Evolutionary conservation across 2,888 invertebrate genomes (phyloP).

Genomic region (Stramonita haemastoma): DNA sequence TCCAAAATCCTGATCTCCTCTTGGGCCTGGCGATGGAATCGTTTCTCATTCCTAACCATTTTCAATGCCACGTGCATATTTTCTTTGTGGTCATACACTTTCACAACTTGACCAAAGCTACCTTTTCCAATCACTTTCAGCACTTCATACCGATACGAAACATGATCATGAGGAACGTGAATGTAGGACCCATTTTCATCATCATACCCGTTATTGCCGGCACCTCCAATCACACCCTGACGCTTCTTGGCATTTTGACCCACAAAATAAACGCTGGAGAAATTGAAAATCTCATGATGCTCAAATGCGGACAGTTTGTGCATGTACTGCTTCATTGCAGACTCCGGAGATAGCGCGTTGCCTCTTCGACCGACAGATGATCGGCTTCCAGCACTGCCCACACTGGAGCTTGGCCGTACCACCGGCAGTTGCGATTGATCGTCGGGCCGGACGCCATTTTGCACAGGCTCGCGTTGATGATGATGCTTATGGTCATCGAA

Average conservation of each 20-base stretch:
- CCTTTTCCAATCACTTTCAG: constrained; percentile 99
- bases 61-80: constrained; percentile 97
- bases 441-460: constrained; percentile 68
- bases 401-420: constrained; percentile 73
- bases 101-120: constrained; percentile 98
- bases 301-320: constrained; percentile 95
- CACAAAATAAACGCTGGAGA: constrained; percentile 90
- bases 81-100: constrained; percentile 98
- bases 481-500: constrained; percentile 71
- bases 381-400: constrained; percentile 73
- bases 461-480: constrained; percentile 61
- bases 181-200: constrained; percentile 99
- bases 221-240: constrained; percentile 85
- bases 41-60: constrained; percentile 97
- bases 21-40: constrained; percentile 98
- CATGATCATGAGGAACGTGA: constrained; percentile 98
- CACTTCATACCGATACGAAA: constrained; percentile 95
- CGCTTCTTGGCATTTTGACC: constrained; percentile 98
- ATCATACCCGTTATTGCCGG: constrained; percentile 96
- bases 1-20: constrained; percentile 98
- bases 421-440: constrained; percentile 59
- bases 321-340: constrained; percentile 79
- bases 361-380: constrained; percentile 72
- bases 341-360: constrained; percentile 73
- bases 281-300: constrained; percentile 96